Evolutionary conservation across 2,113 vertebrate species (phyloP).

Genomic region (Lasiurus borealis): DNA sequence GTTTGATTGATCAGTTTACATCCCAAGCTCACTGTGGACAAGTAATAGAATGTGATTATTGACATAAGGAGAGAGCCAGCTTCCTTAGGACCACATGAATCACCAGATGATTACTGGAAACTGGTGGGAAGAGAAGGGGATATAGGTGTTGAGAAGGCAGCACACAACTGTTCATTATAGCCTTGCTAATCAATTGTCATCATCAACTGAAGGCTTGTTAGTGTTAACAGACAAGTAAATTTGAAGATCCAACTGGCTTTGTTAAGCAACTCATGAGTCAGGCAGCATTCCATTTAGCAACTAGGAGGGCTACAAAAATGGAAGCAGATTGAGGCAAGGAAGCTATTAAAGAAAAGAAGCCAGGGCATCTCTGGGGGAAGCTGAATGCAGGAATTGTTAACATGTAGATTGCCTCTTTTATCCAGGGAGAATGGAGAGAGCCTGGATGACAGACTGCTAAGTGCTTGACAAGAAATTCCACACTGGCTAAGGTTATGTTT

Average conservation of each 20-base stretch:
- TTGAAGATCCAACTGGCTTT: background rate
- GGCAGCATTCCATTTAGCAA: background rate
- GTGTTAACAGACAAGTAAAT: background rate
- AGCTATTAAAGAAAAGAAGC: background rate
- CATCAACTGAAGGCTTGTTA: background rate
- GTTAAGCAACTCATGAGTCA: background rate
- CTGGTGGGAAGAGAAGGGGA: background rate
- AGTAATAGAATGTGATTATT: background rate
- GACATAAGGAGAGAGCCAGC: background rate
- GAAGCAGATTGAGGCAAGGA: background rate
- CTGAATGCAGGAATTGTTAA: background rate
- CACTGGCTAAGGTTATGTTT: background rate
- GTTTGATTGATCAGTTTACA: background rate
- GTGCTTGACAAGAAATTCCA: background rate
- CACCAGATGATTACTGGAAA: background rate
- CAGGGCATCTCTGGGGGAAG: background rate
- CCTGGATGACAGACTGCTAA: background rate
- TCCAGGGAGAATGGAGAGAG: background rate
- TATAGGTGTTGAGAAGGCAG: slow-evolving; percentile 1
- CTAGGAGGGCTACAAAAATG: background rate
- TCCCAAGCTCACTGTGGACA: background rate
- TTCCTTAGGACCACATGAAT: background rate
- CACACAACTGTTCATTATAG: background rate
- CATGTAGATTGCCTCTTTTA: background rate
- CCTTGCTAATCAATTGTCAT: background rate